Evolutionary conservation across 1,140 invertebrate species (phyloP).

Genomic region (Apolygus lucorum): DNA sequence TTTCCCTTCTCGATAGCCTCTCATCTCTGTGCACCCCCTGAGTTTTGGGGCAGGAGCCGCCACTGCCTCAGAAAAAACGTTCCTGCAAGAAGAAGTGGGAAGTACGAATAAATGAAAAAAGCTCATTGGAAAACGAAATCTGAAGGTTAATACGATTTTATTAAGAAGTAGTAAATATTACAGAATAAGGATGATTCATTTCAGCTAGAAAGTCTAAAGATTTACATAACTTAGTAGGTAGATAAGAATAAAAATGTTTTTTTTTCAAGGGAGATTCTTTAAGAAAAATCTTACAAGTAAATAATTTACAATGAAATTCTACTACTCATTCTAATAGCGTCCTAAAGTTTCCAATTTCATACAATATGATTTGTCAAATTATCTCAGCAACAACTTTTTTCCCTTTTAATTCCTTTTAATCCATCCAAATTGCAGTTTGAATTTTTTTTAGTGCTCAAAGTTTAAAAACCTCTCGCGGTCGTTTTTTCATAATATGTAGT

Average conservation of each 20-base stretch:
- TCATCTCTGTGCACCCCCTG: too few species aligned
- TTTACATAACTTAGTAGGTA: neutral
- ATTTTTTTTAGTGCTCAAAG: too few species aligned
- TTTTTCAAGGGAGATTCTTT: neutral
- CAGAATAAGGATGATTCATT: neutral
- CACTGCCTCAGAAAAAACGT: too few species aligned
- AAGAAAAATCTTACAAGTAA: constrained; percentile 1
- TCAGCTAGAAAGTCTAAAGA: constrained; percentile 14
- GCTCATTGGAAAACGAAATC: too few species aligned
- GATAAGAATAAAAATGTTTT: neutral
- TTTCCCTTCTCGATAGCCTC: too few species aligned
- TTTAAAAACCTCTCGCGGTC: too few species aligned
- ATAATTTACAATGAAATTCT: neutral
- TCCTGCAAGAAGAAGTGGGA: too few species aligned
- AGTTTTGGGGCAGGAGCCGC: too few species aligned
- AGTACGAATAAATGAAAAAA: too few species aligned
- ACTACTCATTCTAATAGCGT: neutral
- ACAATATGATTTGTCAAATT: constrained; percentile 3
- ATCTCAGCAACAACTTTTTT: neutral
- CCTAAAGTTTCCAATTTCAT: neutral
- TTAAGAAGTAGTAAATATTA: constrained; percentile 1
- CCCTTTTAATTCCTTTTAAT: too few species aligned
- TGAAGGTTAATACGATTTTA: constrained; percentile 7
- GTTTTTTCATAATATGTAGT: too few species aligned
- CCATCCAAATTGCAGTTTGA: too few species aligned